phyloP scores from a whole-genome alignment of 2,113 vertebrate genomes.

The Brevimyrus niger region DNA sequence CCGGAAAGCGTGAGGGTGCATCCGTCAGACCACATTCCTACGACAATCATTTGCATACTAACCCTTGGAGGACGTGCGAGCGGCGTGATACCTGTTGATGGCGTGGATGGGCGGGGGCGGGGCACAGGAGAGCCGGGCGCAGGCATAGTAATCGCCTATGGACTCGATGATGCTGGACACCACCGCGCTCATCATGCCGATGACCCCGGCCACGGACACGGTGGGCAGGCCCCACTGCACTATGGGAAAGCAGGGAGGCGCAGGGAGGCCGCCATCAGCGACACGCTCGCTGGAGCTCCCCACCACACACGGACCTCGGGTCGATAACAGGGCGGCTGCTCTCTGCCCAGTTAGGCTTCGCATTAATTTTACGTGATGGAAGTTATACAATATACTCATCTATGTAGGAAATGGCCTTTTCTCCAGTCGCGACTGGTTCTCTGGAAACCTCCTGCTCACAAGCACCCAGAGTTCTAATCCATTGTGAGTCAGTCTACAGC shows the following conservation, averaged over 20 bases:
- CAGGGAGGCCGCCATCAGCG: not conserved
- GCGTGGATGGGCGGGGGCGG: slow-evolving; percentile 92
- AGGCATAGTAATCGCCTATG: slow-evolving; percentile 96
- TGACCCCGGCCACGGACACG: slow-evolving; percentile 82
- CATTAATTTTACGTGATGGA: not conserved
- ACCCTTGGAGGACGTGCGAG: not conserved
- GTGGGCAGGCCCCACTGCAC: slow-evolving; percentile 96
- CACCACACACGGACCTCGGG: not conserved
- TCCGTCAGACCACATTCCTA: not conserved
- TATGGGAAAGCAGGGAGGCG: slow-evolving; percentile 38
- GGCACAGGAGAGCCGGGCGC: slow-evolving; percentile 84
- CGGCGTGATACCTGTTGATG: slow-evolving; percentile 78
- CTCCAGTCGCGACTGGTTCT: not conserved
- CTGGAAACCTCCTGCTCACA: not conserved
- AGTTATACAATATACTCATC: not conserved
- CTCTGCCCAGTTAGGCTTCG: too few species aligned
- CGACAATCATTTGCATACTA: not conserved
- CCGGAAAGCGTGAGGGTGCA: slow-evolving; percentile 1
- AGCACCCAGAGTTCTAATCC: not conserved
- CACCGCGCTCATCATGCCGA: slow-evolving; percentile 94
- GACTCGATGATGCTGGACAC: slow-evolving; percentile 97
- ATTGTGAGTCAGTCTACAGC: not conserved
- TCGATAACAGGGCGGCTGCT: too few species aligned
- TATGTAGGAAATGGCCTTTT: not conserved
- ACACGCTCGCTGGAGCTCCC: not conserved